Evolutionary conservation across 2,797 vertebrate genomes (phyloP), one percentile per base, ranked within the genome.

Genomic region (Melanotaenia boesemani): DNA sequence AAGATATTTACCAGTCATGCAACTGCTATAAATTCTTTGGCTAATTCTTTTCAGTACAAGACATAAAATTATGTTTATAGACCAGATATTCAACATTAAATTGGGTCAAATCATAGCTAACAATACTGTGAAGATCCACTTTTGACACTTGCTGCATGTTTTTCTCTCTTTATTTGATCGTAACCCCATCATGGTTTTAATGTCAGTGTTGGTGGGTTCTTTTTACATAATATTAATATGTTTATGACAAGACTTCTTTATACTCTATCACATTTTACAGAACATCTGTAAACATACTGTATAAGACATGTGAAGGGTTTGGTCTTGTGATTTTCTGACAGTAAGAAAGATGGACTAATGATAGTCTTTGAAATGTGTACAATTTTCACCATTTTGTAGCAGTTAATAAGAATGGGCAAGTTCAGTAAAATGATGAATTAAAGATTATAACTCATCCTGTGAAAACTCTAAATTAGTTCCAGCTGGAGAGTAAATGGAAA

Each of bases 381-480:
- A 11, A 13, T 41, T 69, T 69, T 20, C n/a, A 58, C 11, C 30
- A 5, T 24, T 57, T 70, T 32, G 15, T 39, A 46, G 34, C 16
- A 8, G 13, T 26, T 73, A 59, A 52, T 56, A 54, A 67, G 6
- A 36, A 13, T 72, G 57, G 70, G 46, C 65, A 84, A 86, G 48
- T 60, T 77, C 74, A 34, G 22, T 30, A 44, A 30, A 61, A n/a
- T 22, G 16, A 63, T 34, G 16, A 50, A 59, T n/a, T 22, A 26
- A 39, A 54, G 1, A 41, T 1, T n/a, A 26, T 55, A 66, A 58
- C 63, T 36, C 0, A 2, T 1, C 11, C 10, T 65, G 58, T 12
- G 1, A 13, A 68, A 55, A 56, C 28, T 50, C 20, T 26, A 52
- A 37, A 54, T 24, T 20, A 11, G 7, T 3, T 30, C 0, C 66